Conservation (phyloP, 2,888 invertebrate species). For the Erebia epiphron region DNA sequence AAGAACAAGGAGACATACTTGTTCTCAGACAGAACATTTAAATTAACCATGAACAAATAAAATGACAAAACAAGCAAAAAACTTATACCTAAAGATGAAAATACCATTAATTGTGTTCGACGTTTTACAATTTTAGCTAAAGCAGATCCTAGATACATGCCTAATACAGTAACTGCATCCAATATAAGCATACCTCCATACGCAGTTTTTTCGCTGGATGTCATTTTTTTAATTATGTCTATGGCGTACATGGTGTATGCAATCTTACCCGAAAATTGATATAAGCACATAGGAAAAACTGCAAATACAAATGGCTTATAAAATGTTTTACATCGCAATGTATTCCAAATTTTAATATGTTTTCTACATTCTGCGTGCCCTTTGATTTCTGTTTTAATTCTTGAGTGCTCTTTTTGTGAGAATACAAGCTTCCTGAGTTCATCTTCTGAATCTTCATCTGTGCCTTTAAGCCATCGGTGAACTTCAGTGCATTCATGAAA, state of each 20-base stretch:
- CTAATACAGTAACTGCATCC: conserved; percentile 39
- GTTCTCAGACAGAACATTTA: conserved; percentile 3
- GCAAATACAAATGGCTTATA: conserved; percentile 29
- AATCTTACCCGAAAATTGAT: conserved; percentile 29
- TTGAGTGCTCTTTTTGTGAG: conserved; percentile 31
- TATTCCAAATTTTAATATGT: not conserved
- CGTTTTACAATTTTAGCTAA: conserved; percentile 44
- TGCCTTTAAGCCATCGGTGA: conserved; percentile 41
- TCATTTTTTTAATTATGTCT: conserved; percentile 30
- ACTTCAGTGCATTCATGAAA: conserved; percentile 36
- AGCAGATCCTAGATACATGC: conserved; percentile 48
- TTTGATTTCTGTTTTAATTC: not conserved
- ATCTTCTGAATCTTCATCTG: conserved; percentile 23
- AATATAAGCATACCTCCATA: conserved; percentile 31
- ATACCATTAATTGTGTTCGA: conserved; percentile 44
- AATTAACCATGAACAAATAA: conserved; percentile 19
- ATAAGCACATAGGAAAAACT: conserved; percentile 14
- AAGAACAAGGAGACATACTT: conserved; percentile 23
- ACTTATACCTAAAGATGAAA: not conserved
- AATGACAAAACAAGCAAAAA: conserved; percentile 18
- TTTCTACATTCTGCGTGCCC: not conserved
- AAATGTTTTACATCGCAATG: conserved; percentile 28
- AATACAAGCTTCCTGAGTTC: conserved; percentile 35
- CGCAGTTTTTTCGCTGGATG: conserved; percentile 21
- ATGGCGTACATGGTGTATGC: conserved; percentile 18